phyloP scores from a whole-genome alignment of 2,888 invertebrate genomes.

The Julus scandinavius region DNA sequence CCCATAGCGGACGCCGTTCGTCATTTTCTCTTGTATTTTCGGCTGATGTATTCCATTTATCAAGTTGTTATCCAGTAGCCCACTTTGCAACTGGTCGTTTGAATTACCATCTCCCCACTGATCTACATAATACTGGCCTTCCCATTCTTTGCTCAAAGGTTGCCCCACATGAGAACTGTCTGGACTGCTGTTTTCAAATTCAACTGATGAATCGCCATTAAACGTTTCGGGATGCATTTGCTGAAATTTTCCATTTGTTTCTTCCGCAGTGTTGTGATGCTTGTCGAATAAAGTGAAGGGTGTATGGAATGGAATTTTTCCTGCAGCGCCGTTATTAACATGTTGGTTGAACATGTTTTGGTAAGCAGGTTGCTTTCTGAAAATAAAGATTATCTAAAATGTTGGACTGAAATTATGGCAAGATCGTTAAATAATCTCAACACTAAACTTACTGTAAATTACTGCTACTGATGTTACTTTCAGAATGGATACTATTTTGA shows the following conservation, averaged over 20 bases:
- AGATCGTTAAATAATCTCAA: not conserved
- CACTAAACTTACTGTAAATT: not conserved
- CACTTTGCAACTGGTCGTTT: conserved; percentile 3
- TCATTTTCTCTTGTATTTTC: not conserved
- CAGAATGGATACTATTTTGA: conserved; percentile 25
- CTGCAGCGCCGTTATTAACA: not conserved
- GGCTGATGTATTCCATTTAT: conserved; percentile 9
- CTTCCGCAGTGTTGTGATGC: not conserved
- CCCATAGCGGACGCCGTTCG: not conserved
- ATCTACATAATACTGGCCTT: conserved; percentile 39
- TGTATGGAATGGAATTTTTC: not conserved
- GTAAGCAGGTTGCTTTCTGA: not conserved
- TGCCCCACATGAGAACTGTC: not conserved
- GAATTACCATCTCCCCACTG: conserved; percentile 20
- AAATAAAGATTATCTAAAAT: not conserved
- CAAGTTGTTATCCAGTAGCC: not conserved
- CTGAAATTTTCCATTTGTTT: conserved; percentile 21
- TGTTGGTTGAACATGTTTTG: not conserved
- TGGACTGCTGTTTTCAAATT: not conserved
- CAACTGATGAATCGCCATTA: conserved; percentile 28
- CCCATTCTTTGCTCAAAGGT: conserved; percentile 1
- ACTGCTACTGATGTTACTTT: not conserved
- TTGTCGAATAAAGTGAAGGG: not conserved
- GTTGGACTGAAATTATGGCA: not conserved
- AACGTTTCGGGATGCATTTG: not conserved